These are phyloP conservation scores for Dicycla oo DNA, from an alignment of 2,888 invertebrate genomes.

Conservation along the genomic window DNA sequence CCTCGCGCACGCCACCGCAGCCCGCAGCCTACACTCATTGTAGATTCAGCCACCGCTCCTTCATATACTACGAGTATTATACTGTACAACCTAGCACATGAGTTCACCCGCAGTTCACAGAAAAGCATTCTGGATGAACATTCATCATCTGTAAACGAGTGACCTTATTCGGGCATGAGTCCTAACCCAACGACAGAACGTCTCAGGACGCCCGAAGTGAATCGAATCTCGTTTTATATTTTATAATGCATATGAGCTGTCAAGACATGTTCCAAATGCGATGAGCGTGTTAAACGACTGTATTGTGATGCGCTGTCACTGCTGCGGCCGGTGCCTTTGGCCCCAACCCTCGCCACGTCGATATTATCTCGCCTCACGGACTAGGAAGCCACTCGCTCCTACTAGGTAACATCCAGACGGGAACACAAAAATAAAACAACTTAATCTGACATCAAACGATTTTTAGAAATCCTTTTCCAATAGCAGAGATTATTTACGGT, in stretches of 20 bases:
- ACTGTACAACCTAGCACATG: conserved; percentile 35
- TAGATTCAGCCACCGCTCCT: conserved; percentile 79
- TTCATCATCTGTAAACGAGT: conserved; percentile 63
- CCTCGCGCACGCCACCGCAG: conserved; percentile 86
- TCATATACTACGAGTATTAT: conserved; percentile 65
- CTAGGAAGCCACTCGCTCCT: conserved; percentile 78
- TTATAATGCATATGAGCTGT: conserved; percentile 80
- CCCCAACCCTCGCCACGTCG: conserved; percentile 71
- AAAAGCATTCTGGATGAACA: conserved; percentile 48
- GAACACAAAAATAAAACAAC: conserved; percentile 70
- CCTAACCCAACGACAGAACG: conserved; percentile 37
- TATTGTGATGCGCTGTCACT: conserved; percentile 87
- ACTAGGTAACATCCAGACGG: conserved; percentile 65
- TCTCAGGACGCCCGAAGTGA: conserved; percentile 68
- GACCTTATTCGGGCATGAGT: conserved; percentile 47
- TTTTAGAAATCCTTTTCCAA: conserved; percentile 67
- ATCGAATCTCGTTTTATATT: conserved; percentile 71
- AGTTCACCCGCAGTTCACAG: conserved; percentile 34
- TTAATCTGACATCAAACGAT: conserved; percentile 78
- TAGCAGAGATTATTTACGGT: conserved; percentile 41
- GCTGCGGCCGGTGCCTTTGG: conserved; percentile 82
- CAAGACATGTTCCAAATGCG: conserved; percentile 84
- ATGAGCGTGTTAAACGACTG: conserved; percentile 89
- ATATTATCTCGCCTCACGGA: conserved; percentile 81
- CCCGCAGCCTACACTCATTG: conserved; percentile 82